Evolutionary conservation across 2,797 vertebrate species (phyloP).

Genomic region (Uromys caudimaculatus): DNA sequence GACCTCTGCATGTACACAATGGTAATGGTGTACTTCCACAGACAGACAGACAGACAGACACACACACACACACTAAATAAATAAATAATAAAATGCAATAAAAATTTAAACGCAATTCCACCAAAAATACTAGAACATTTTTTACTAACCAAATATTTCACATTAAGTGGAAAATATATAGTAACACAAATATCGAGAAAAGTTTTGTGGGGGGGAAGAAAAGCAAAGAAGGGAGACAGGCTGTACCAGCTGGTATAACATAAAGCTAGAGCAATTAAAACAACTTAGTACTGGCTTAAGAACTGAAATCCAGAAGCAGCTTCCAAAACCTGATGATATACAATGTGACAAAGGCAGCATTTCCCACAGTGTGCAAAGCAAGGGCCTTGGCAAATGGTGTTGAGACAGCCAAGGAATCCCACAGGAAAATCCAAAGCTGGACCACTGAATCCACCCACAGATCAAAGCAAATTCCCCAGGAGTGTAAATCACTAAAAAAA

Average conservation of each 20-base stretch:
- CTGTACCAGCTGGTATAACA: slow-evolving; percentile 35
- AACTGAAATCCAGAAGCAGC: slow-evolving; percentile 56
- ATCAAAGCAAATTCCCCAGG: slow-evolving; percentile 57
- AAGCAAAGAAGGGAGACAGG: neutral
- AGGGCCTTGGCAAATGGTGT: slow-evolving; percentile 14
- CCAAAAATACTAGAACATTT: slow-evolving; percentile 30
- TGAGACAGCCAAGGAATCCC: slow-evolving; percentile 21
- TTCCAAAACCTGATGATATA: slow-evolving; percentile 29
- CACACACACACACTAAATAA: neutral
- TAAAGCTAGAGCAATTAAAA: slow-evolving; percentile 65
- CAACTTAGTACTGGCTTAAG: slow-evolving; percentile 10
- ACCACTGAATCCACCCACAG: slow-evolving; percentile 16
- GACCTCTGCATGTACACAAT: neutral
- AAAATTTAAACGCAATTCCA: neutral
- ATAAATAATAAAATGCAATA: neutral
- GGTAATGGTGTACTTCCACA: neutral
- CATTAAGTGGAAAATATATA: slow-evolving; percentile 14
- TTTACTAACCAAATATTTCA: slow-evolving; percentile 43
- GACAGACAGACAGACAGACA: neutral
- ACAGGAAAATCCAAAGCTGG: slow-evolving; percentile 32
- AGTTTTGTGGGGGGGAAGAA: neutral
- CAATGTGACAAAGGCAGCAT: neutral
- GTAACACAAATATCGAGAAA: slow-evolving; percentile 32
- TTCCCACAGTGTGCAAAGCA: slow-evolving; percentile 8
- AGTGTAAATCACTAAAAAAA: neutral